Conservation (phyloP, 2,113 vertebrate species). For the Puffinus mauretanicus region DNA sequence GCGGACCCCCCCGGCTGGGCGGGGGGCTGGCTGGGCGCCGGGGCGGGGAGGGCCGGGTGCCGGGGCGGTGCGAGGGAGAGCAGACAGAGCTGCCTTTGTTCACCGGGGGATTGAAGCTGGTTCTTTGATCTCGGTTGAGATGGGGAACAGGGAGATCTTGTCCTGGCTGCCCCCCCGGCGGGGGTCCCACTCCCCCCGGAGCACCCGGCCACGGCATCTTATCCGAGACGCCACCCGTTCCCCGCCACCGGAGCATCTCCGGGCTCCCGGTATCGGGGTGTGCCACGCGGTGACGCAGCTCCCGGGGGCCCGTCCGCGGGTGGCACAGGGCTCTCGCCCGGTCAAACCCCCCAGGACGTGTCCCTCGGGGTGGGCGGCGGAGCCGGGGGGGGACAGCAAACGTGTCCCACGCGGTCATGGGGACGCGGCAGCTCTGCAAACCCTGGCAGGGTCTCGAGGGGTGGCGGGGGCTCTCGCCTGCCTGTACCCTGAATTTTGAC, state of each 20-base stretch:
- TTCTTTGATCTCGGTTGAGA: slow-evolving; percentile 8
- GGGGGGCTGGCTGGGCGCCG: neutral
- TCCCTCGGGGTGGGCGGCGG: neutral
- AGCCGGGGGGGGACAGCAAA: neutral
- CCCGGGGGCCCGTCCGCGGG: neutral
- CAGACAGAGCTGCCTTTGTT: slow-evolving; percentile 56
- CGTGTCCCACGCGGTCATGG: accelerated
- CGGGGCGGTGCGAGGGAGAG: neutral
- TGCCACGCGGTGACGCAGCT: neutral
- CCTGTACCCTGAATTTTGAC: neutral
- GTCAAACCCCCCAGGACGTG: neutral
- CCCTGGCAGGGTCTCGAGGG: neutral
- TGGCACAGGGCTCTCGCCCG: neutral
- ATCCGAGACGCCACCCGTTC: neutral
- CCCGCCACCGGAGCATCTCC: neutral
- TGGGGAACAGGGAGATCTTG: neutral
- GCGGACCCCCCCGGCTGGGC: accelerated
- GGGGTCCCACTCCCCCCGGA: neutral
- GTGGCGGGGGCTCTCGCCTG: neutral
- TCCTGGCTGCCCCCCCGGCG: neutral
- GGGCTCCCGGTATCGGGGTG: neutral
- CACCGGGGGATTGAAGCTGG: neutral
- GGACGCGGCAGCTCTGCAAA: neutral
- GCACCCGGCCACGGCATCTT: neutral
- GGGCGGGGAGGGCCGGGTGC: neutral